Conservation (phyloP, 2,113 vertebrate genomes). For the Ailuropoda melanoleuca region DNA sequence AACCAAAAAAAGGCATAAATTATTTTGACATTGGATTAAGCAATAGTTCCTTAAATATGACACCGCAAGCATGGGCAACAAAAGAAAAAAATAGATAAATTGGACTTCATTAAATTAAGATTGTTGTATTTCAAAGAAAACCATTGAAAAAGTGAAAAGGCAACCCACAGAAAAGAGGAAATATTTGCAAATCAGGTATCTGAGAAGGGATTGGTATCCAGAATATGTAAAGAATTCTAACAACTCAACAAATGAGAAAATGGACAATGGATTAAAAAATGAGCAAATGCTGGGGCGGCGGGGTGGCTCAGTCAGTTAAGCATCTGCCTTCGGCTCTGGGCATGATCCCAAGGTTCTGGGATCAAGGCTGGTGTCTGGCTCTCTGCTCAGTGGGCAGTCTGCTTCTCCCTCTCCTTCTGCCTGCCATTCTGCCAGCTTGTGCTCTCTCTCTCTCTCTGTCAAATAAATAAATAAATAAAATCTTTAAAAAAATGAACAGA, state of each 20-base stretch:
- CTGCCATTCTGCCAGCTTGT: no score
- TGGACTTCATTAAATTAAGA: not conserved
- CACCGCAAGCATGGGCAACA: not conserved
- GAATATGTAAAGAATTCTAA: not conserved
- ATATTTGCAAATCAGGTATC: not conserved
- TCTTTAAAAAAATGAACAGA: not conserved
- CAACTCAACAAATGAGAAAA: not conserved
- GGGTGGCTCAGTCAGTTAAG: no score
- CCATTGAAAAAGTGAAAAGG: not conserved
- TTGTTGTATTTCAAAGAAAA: not conserved
- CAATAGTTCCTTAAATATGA: not conserved
- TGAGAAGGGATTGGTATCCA: not conserved
- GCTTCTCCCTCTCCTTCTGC: no score
- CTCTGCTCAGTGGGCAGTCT: no score
- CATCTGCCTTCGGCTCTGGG: no score
- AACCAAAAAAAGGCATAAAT: not conserved
- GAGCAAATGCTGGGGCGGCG: no score
- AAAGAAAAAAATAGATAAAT: not conserved
- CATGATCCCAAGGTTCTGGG: no score
- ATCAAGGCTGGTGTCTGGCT: fast-evolving
- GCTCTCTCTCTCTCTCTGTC: no score
- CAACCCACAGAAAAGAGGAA: not conserved
- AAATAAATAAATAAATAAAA: no score
- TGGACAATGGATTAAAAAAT: not conserved
- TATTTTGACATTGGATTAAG: not conserved